Base-by-base conservation (phyloP, 2,888 invertebrate genomes). In the Drosophila gaucha region DNA sequence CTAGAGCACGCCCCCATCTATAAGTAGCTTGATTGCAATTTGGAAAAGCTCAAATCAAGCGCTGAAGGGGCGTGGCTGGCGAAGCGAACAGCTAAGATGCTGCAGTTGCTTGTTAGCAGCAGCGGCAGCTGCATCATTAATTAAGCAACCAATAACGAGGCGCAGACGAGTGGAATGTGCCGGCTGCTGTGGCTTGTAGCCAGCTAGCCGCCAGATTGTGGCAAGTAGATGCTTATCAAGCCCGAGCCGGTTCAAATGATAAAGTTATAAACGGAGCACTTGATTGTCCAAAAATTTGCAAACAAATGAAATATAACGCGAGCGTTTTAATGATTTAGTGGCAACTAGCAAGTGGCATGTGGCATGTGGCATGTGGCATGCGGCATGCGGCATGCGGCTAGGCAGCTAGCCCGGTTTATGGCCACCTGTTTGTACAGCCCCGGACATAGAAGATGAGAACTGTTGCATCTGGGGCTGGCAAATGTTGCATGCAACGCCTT, bases 281-380 rank as follows among this genome's bases (percentile, higher is more conserved):
- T 82, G 77, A 86, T 80, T 84, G 84, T 78, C 75, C 60, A 78
- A 83, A 78, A 78, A 74, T 86, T 86, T 83, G 84, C 74, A 83
- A 86, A 73, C 78, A 80, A 86, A 86, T 83, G 77, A 83, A 85
- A 77, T 82, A 86, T 85, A 80, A 80, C 74, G 38, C 30, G 60
- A 76, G 75, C 62, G 38, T 50, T 20, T 36, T 49, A 12, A 28
- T 79, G 78, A 86, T 76, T 84, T 78, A 80, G 76, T 83, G 78
- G 64, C 59, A 24, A 57, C 36, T 20, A n/a, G 24, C 47, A 38
- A 28, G 9, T 6, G 6, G 14, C 22, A 4, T 20, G 18, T n/a
- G 10, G 2, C 36, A 36, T 20, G 30, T 1, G 16, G 43, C 43
- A 28, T 16, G 22, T 12, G 28, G 20, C 31, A 46, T 20, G 30